These are phyloP conservation scores for Oscarella lobularis DNA, from an alignment of 37 sponge, comb jelly and placozoan species.

Conservation along the genomic window DNA sequence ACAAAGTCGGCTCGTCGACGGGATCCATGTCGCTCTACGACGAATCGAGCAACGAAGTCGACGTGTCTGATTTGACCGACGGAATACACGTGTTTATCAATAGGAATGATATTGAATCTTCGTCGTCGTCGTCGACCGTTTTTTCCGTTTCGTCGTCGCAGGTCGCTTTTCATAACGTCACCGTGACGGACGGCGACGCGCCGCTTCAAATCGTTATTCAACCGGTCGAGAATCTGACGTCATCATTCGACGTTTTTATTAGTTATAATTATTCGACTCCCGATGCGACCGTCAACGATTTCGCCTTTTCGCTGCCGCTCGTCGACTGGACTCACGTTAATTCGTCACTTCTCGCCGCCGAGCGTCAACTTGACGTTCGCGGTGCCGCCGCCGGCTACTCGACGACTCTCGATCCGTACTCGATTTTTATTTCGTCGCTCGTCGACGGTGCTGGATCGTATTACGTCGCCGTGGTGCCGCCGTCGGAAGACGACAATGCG, in stretches of 20 bases:
- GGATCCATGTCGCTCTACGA: not conserved
- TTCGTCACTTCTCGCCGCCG: not conserved
- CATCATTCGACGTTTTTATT: not conserved
- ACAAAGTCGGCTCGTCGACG: not conserved
- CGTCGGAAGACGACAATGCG: not conserved
- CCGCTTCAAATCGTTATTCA: not conserved
- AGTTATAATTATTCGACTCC: not conserved
- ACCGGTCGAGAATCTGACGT: not conserved
- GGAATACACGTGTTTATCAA: not conserved
- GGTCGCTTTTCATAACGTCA: not conserved
- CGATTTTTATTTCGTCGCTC: not conserved
- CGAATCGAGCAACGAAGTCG: not conserved
- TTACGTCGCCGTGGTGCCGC: not conserved
- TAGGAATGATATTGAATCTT: not conserved
- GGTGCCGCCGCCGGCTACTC: not conserved
- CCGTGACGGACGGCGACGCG: not conserved
- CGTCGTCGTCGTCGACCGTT: not conserved
- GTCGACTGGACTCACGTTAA: not conserved
- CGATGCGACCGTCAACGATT: not conserved
- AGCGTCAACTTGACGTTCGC: too few species aligned
- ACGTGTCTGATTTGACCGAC: not conserved
- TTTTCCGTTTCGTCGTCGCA: not conserved
- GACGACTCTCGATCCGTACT: not conserved
- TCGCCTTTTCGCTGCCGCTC: not conserved
- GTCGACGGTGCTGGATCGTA: not conserved